Conservation (phyloP, 2,888 invertebrate species). For the Drosophila sordidula region DNA sequence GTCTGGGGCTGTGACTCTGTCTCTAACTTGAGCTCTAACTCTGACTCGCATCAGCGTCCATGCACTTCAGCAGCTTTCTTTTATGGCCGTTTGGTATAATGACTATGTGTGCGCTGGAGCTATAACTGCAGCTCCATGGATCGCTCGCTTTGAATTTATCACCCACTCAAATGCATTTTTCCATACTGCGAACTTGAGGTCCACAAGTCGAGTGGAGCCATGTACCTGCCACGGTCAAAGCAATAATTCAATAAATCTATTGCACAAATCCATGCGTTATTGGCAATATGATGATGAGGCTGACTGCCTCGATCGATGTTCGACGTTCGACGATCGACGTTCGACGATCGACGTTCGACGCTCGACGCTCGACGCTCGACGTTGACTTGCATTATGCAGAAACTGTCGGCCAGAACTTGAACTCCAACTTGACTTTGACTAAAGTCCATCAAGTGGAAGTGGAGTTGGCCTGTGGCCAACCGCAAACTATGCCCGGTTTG, state of each 20-base stretch:
- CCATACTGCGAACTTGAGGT: conserved; percentile 56
- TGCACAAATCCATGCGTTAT: conserved; percentile 79
- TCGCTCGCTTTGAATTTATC: conserved; percentile 74
- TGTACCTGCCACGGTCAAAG: conserved; percentile 84
- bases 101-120: conserved; percentile 52
- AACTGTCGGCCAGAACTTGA: conserved; percentile 71
- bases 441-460: conserved; percentile 82
- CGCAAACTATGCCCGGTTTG: conserved; percentile 69
- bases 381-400: conserved; percentile 67
- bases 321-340: conserved; percentile 11
- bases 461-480: conserved; percentile 59
- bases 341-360: conserved; percentile 25
- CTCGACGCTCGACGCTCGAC: conserved; percentile 40
- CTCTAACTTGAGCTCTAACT: conserved; percentile 16
- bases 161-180: conserved; percentile 79
- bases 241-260: conserved; percentile 84
- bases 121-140: conserved; percentile 20
- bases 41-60: conserved; percentile 35
- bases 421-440: conserved; percentile 81
- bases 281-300: conserved; percentile 81
- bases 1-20: conserved; percentile 42
- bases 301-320: conserved; percentile 47
- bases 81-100: conserved; percentile 73
- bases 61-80: conserved; percentile 73
- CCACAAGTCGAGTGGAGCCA: conserved; percentile 59